Conservation (phyloP, 2,888 invertebrate genomes). For the Leptarthrus brevirostris region DNA sequence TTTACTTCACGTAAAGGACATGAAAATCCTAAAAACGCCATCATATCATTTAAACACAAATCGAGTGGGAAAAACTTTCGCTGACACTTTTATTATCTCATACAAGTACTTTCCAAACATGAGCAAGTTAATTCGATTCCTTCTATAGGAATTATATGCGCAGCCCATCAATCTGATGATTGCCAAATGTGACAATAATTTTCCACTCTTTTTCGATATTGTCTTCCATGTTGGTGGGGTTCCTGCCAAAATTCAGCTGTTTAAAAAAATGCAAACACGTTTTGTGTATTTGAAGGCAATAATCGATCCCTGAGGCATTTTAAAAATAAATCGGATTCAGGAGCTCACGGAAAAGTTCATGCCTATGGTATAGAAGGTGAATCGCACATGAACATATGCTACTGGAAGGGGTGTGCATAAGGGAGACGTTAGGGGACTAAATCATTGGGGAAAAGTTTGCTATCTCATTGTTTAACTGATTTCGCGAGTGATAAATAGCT, state of each 20-base stretch:
- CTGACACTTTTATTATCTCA: slow-evolving; percentile 42
- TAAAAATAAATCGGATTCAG: slow-evolving; percentile 54
- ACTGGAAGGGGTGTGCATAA: slow-evolving; percentile 1
- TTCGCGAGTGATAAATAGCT: slow-evolving; percentile 45
- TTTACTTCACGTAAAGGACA: too few species aligned
- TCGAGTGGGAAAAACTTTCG: too few species aligned
- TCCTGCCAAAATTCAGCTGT: neutral
- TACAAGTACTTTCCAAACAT: neutral
- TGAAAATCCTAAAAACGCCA: too few species aligned
- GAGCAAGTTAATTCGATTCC: slow-evolving; percentile 1
- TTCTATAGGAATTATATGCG: neutral
- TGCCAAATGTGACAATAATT: slow-evolving; percentile 47
- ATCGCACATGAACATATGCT: slow-evolving; percentile 18
- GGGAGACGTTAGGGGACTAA: slow-evolving; percentile 13
- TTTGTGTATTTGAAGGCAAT: slow-evolving; percentile 52
- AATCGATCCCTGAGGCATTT: slow-evolving; percentile 56
- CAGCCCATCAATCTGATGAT: slow-evolving; percentile 41
- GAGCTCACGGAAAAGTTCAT: slow-evolving; percentile 23
- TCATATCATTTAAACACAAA: too few species aligned
- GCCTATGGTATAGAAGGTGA: slow-evolving; percentile 9
- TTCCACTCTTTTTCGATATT: slow-evolving; percentile 14
- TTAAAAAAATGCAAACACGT: slow-evolving; percentile 46
- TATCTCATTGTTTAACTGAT: slow-evolving; percentile 46
- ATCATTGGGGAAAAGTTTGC: slow-evolving; percentile 31
- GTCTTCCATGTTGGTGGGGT: neutral